Evolutionary conservation across 2,113 vertebrate species (phyloP), one percentile per base, ranked within the genome.

Genomic region (Oceanites oceanicus): DNA sequence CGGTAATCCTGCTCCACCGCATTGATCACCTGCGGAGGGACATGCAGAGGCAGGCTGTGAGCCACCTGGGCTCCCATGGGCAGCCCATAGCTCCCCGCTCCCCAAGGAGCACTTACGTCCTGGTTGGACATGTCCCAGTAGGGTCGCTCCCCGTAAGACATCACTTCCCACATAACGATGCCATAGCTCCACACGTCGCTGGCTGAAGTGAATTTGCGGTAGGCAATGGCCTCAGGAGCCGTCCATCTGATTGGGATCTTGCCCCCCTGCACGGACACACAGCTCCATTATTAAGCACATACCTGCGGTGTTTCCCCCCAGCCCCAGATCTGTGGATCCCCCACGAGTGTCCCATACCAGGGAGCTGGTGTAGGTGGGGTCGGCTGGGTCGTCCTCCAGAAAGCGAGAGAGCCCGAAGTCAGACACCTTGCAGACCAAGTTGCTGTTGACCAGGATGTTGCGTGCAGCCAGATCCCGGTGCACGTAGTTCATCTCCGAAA

Each of bases 91-190:
- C 34, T 34, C 45, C 49, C 52, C 2, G 0, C 18, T 38, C 30
- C 55, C 20, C 45, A 25, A 19, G 36, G 26, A 87, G 49, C 78
- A 98, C 99, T 99, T 97, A 99, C 99, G 23, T 99, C 99, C 97
- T 99, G 99, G 98, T 99, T 99, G 98, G 99, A 99, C 99, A 99
- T 99, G 98, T 99, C 99, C 99, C 99, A 99, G 98, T 99, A 99
- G 14, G 99, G 99, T 81, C 99, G 97, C 92, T 99, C 99, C 65
- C 99, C 99, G 0, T 99, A 99, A 36, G 99, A 99, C 99, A 99
- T 99, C 96, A 99, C 99, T 94, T 99, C 99, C 99, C 99, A 99
- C 99, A 99, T 99, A 97, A 99, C 99, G 4, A 99, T 99, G 44
- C 99, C 99, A 1, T 99, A 99, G 97, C 99, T 99, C 99, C 99